phyloP scores from a whole-genome alignment of 2,888 invertebrate species.

The Ferdinandea cuprea region DNA sequence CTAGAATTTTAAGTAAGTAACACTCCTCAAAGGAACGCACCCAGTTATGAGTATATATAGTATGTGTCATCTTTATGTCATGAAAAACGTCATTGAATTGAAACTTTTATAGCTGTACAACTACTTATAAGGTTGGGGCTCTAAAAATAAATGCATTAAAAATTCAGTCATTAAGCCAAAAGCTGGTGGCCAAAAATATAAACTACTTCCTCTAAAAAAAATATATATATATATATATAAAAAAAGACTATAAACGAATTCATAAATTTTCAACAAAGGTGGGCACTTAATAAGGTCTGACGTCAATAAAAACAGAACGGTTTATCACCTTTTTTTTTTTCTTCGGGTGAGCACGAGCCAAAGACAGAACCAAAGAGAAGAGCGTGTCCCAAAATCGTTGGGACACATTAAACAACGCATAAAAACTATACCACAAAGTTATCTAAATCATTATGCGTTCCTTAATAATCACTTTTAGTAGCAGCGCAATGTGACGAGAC shows the following conservation, averaged over 20 bases:
- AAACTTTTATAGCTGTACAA: neutral
- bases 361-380: neutral
- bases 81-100: slow-evolving; percentile 1
- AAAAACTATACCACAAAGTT: slow-evolving; percentile 17
- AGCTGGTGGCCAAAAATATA: neutral
- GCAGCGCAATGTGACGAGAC: slow-evolving; percentile 1
- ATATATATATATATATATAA: no score
- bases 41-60: no score
- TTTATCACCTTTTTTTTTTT: slow-evolving; percentile 19
- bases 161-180: neutral
- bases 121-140: neutral
- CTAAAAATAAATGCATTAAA: neutral
- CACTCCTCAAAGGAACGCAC: neutral
- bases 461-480: neutral
- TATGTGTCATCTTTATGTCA: neutral
- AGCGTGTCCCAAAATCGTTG: slow-evolving; percentile 31
- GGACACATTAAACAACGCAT: slow-evolving; percentile 21
- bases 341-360: slow-evolving; percentile 18
- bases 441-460: neutral
- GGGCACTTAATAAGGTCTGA: slow-evolving; percentile 3
- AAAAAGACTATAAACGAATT: slow-evolving; percentile 27
- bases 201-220: neutral
- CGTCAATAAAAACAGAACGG: slow-evolving; percentile 12
- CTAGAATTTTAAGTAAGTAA: neutral
- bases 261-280: slow-evolving; percentile 16